Evolutionary conservation across 2,113 vertebrate species (phyloP).

Genomic region (Pomatorhinus ruficollis): DNA sequence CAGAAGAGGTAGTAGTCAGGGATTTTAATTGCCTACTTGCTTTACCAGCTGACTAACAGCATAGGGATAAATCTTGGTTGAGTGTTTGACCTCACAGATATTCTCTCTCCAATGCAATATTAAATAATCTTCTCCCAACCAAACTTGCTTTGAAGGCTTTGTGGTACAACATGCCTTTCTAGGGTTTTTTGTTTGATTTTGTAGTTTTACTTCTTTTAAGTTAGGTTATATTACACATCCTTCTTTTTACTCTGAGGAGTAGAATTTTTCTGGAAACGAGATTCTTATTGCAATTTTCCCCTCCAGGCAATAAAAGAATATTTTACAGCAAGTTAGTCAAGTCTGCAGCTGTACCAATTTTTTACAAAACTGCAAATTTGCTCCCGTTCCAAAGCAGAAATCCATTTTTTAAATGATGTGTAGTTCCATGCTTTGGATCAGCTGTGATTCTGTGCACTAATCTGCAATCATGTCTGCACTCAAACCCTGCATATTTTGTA

Average conservation of each 20-base stretch:
- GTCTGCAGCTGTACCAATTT: neutral
- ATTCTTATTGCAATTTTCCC: neutral
- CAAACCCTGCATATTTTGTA: neutral
- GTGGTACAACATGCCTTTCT: neutral
- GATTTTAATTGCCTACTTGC: neutral
- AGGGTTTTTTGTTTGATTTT: neutral
- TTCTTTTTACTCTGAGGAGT: neutral
- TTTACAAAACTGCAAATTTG: neutral
- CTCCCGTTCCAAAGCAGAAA: neutral
- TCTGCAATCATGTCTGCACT: neutral
- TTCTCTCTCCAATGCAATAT: neutral
- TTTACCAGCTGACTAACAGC: neutral
- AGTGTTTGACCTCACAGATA: neutral
- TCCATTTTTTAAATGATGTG: neutral
- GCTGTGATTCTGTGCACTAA: neutral
- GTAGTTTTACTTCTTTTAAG: neutral
- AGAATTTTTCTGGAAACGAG: neutral
- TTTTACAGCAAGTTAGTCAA: neutral
- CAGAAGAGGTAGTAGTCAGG: neutral
- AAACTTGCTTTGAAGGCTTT: neutral
- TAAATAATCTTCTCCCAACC: neutral
- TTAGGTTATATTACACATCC: neutral
- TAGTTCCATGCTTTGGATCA: neutral
- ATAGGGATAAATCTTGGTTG: neutral
- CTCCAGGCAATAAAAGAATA: neutral